Evolutionary conservation across 2,888 invertebrate genomes (phyloP).

Genomic region (Venusia cambrica): DNA sequence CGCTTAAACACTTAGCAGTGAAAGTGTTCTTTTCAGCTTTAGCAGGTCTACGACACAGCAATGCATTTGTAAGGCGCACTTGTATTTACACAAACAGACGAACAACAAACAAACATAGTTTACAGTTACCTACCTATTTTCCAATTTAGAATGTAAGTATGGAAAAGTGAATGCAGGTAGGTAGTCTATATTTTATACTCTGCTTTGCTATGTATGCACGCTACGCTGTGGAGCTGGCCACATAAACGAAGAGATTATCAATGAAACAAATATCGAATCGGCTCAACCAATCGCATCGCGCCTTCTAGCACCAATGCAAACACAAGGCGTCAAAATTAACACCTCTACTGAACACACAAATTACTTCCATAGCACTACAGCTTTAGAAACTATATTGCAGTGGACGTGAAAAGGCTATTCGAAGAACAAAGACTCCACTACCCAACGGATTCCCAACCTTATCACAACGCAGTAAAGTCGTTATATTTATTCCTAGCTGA

Average conservation of each 20-base stretch:
- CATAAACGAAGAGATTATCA: conserved; percentile 25
- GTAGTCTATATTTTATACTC: too few relatives aligned
- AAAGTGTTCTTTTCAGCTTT: too few relatives aligned
- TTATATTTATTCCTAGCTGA: conserved; percentile 30
- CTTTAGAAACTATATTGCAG: conserved; percentile 5
- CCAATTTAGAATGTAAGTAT: too few relatives aligned
- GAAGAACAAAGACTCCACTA: conserved; percentile 34
- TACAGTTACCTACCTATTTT: too few relatives aligned
- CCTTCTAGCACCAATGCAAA: conserved; percentile 41
- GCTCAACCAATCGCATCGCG: conserved; percentile 57
- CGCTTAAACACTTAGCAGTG: too few relatives aligned
- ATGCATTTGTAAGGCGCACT: too few relatives aligned
- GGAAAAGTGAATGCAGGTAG: too few relatives aligned
- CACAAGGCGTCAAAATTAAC: conserved; percentile 73
- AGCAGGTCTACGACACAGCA: too few relatives aligned
- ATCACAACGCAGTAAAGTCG: conserved; percentile 30
- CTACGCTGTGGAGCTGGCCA: too few relatives aligned
- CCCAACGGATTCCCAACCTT: conserved; percentile 38
- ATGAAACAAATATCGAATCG: conserved; percentile 32
- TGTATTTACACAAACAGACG: too few relatives aligned
- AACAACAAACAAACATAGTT: too few relatives aligned
- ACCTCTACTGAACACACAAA: conserved; percentile 41
- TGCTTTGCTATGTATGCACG: too few relatives aligned
- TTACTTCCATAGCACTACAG: conserved; percentile 17
- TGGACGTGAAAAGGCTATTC: conserved; percentile 9